phyloP scores from a whole-genome alignment of 2,113 vertebrate species.

The Callorhinus ursinus region DNA sequence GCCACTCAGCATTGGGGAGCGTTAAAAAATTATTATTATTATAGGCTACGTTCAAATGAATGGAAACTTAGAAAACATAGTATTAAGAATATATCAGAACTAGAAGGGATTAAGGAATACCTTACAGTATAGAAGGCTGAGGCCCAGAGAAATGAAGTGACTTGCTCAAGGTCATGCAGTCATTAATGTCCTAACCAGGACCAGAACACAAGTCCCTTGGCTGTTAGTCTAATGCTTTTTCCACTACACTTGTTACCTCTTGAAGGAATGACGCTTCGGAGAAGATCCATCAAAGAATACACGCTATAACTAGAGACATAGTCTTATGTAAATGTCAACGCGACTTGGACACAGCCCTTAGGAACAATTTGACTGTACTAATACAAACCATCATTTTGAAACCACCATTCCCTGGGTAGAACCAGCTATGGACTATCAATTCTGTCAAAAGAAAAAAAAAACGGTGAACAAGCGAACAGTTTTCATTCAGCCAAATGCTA shows the following conservation, averaged over 20 bases:
- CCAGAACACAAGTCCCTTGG: neutral
- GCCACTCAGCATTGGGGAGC: neutral
- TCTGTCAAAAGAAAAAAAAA: neutral
- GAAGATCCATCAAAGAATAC: neutral
- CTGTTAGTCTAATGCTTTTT: neutral
- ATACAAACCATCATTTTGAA: neutral
- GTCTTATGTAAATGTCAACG: neutral
- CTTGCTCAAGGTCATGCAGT: neutral
- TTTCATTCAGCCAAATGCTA: neutral
- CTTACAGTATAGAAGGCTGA: neutral
- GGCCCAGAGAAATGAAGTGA: slow-evolving; percentile 19
- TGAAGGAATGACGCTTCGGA: neutral
- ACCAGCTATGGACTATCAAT: neutral
- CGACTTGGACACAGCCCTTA: neutral
- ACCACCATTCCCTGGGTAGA: neutral
- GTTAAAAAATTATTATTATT: neutral
- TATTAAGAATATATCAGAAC: neutral
- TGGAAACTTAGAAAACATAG: neutral
- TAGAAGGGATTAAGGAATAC: neutral
- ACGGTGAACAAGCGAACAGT: neutral
- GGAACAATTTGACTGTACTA: neutral
- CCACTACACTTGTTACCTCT: neutral
- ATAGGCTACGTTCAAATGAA: neutral
- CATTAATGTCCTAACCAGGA: neutral
- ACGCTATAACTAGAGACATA: neutral